Base-by-base conservation (phyloP, 1,140 invertebrate species). In the Campoletis sonorensis region DNA sequence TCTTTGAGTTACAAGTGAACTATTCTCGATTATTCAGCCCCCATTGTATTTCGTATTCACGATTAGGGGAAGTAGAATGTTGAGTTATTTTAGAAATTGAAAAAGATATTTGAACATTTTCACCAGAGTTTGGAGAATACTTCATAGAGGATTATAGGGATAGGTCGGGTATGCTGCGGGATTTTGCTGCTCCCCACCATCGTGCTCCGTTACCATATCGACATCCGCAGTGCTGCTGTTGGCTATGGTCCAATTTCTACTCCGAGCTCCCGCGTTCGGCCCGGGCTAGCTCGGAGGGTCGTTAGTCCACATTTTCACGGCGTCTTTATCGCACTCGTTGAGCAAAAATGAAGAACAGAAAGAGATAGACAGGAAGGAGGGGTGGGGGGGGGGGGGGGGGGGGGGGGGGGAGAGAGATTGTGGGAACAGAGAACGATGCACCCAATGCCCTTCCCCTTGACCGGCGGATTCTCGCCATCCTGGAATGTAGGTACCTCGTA, bases 141-240 rank as follows among this genome's bases (percentile, higher is more conserved):
- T 72, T 21, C 21, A 40, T 49, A 49, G 37, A 21, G 61, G 61
- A 72, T 26, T 72, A 40, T 72, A 45, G 70, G 70, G 70, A 40
- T 49, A 45, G 70, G 15, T 72, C 70, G 70, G 70, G 70, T 13
- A 45, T 72, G 70, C 70, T 72, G 70, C 37, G 33, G 37, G 21
- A 49, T n/a, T 40, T 72, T n/a, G 37, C 78, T 49, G 11, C 83
- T 80, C 82, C 83, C 83, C 83, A 64, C 61, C 21, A 64, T 64
- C 23, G 61, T 40, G 68, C 84, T 73, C 85, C 87, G 87, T 89
- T 87, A 89, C 88, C 87, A 87, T 88, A 64, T 64, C 87, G 85
- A 90, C 86, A 90, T 91, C 90, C 86, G 90, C 90, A 91, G 88
- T 90, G 89, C 90, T 89, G 88, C 85, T 84, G 79, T 89, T 90